phyloP scores from a whole-genome alignment of 2,888 invertebrate genomes.

The Drosophila siamana region DNA sequence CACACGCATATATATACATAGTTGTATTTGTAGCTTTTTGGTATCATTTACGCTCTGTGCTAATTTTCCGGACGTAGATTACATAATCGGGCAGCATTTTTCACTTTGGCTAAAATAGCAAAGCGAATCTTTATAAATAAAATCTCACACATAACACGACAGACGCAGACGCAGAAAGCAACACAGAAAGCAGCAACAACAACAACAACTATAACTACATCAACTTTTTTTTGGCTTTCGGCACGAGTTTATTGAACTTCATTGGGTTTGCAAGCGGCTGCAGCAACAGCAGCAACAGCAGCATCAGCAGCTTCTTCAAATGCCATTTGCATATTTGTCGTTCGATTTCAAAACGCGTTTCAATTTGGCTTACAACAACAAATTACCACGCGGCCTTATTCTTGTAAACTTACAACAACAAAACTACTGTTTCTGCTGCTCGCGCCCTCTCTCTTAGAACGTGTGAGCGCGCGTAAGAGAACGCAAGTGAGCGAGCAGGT shows the following conservation, averaged over 20 bases:
- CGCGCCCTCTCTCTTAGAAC: conserved; percentile 30
- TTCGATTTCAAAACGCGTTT: conserved; percentile 46
- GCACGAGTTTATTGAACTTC: conserved; percentile 54
- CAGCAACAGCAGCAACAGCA: too few species aligned
- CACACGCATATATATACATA: too few species aligned
- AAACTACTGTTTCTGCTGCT: conserved; percentile 29
- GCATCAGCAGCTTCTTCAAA: conserved; percentile 6
- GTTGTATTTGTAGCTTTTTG: neutral
- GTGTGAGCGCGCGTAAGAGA: conserved; percentile 11
- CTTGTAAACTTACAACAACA: conserved; percentile 66
- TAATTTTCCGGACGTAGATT: conserved; percentile 57
- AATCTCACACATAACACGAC: conserved; percentile 26
- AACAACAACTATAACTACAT: neutral
- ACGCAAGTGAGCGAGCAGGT: conserved; percentile 29
- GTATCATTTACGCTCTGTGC: conserved; percentile 35
- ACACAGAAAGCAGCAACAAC: neutral
- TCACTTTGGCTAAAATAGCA: conserved; percentile 66
- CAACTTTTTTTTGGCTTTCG: conserved; percentile 4
- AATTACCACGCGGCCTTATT: conserved; percentile 56
- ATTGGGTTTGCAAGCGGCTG: conserved; percentile 1
- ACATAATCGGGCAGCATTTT: conserved; percentile 57
- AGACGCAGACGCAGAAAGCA: conserved; percentile 39
- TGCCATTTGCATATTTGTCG: conserved; percentile 17
- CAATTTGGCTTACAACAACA: conserved; percentile 36
- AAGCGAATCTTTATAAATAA: conserved; percentile 66